These are phyloP conservation scores for Alauda arvensis DNA, from an alignment of 2,797 vertebrate species.

Conservation along the genomic window DNA sequence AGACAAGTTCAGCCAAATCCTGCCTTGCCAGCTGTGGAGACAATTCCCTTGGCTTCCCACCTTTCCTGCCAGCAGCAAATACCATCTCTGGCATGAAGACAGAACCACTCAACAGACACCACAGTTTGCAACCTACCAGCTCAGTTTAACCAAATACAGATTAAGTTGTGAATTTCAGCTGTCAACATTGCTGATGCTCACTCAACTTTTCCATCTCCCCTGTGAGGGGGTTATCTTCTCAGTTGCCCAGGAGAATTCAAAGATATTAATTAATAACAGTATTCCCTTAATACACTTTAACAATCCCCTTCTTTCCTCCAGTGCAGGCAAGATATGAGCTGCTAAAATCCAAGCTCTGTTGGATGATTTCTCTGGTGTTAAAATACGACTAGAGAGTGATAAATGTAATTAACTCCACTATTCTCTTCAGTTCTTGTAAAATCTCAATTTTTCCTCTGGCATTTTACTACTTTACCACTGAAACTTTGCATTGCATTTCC, in stretches of 20 bases:
- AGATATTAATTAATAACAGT: background rate
- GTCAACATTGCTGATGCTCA: rapidly evolving
- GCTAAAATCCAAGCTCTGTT: background rate
- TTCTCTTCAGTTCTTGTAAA: background rate
- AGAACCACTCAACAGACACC: background rate
- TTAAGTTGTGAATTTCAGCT: background rate
- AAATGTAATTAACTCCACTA: background rate
- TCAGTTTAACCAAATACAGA: background rate
- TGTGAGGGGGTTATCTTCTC: background rate
- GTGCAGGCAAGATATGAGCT: background rate
- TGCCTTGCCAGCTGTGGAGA: background rate
- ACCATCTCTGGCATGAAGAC: background rate
- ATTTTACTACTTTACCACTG: background rate
- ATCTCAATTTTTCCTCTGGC: background rate
- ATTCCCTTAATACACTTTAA: background rate
- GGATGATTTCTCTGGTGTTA: background rate
- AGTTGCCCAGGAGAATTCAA: background rate
- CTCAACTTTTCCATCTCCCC: background rate
- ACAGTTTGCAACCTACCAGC: background rate
- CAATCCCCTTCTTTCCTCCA: background rate
- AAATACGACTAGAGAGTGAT: background rate
- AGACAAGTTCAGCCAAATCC: background rate
- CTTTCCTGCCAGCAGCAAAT: background rate
- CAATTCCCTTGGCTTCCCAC: background rate
- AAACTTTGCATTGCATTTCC: background rate